Base-by-base conservation (phyloP, 2,797 vertebrate genomes). In the Sardinella longiceps region DNA sequence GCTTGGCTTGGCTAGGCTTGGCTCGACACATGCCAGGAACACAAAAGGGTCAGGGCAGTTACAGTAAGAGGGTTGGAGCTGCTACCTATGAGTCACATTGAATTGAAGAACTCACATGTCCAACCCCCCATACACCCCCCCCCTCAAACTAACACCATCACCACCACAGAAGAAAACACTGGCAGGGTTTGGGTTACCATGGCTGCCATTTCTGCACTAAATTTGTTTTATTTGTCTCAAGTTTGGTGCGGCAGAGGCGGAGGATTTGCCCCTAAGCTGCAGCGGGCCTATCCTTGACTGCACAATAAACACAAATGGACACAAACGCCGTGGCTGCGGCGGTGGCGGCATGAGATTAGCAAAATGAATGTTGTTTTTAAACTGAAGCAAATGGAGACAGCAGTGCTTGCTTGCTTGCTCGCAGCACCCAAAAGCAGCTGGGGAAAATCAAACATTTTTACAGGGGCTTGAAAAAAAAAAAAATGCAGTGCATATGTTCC, bases 171-270 rank as follows among this genome's bases (percentile, higher is more conserved):
- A 77, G 39, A 77, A 77, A 74, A 74, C 66, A 77, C 18, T 77
- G 70, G 70, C 70, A 77, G 12, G 37, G 33, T 77, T 77, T 77
- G 18, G 37, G 70, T 77, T 77, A 77, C 70, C 70, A 77, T 77
- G 70, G 70, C 70, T 33, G 33, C 70, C 39, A 33, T 43, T 20
- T 77, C 70, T 77, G 15, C 39, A 77, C 70, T 39, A 43, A 43
- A 77, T 77, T 77, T 77, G 70, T 77, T 77, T 77, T 39, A 77
- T 77, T 77, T 77, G 70, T 77, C 70, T 77, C 70, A 77, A 43
- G 37, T 77, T 77, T 77, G 70, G 70, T 77, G 70, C 37, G 18
- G 70, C 39, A 37, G 18, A 43, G 37, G 37, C 20, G 20, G 70
- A 77, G 70, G 37, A 39, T 43, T 70, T 70, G 66, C 66, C 30